Evolutionary conservation across 1,140 invertebrate species (phyloP).

Genomic region (Drosophila sp.): DNA sequence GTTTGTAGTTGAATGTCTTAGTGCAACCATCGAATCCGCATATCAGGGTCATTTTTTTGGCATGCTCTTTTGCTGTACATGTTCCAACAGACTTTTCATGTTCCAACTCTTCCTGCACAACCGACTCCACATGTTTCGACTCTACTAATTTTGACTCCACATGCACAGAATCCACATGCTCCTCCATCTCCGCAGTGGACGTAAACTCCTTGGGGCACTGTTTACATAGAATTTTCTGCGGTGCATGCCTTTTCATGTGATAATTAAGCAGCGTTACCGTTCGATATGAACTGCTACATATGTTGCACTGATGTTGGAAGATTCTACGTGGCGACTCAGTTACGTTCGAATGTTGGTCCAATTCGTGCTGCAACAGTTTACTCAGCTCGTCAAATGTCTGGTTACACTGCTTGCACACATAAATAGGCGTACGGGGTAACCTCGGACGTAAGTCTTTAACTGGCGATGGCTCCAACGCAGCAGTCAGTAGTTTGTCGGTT

Average conservation of each 20-base stretch:
- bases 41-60: conserved; percentile 26
- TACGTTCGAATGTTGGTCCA: conserved; percentile 48
- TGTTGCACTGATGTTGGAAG: conserved; percentile 56
- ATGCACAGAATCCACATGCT: conserved; percentile 45
- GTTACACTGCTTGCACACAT: conserved; percentile 64
- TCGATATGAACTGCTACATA: conserved; percentile 58
- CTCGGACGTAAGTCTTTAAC: conserved; percentile 42
- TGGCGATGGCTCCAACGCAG: conserved; percentile 34
- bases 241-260: conserved; percentile 69
- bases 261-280: conserved; percentile 65
- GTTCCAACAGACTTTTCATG: no score
- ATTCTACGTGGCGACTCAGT: conserved; percentile 19
- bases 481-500: conserved; percentile 57
- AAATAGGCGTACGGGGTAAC: conserved; percentile 31
- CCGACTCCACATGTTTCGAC: conserved; percentile 35
- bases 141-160: background rate
- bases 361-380: conserved; percentile 64
- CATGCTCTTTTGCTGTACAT: no score
- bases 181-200: conserved; percentile 48
- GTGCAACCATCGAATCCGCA: conserved; percentile 57
- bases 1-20: conserved; percentile 70
- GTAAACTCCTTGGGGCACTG: conserved; percentile 55
- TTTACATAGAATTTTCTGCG: conserved; percentile 46
- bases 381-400: conserved; percentile 63
- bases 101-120: conserved; percentile 41